Evolutionary conservation across 2,888 invertebrate species (phyloP).

Genomic region (Synanthedon formicaeformis): DNA sequence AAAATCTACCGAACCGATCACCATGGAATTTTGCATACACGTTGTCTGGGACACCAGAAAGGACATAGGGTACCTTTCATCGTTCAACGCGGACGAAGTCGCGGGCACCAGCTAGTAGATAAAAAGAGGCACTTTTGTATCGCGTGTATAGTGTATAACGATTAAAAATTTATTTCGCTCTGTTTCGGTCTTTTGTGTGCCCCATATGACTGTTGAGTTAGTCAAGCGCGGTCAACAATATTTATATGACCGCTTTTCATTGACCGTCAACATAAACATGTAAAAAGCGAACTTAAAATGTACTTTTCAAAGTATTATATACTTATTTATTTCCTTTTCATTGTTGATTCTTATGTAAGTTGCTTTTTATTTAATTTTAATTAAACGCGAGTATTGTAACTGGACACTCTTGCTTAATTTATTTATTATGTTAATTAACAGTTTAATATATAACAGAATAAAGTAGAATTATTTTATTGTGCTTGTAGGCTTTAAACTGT

Average conservation of each 20-base stretch:
- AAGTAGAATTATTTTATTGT: background rate
- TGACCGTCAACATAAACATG: slow-evolving; percentile 18
- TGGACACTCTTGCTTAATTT: too few relatives aligned
- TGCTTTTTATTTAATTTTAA: background rate
- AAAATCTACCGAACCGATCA: too few relatives aligned
- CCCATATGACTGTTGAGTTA: slow-evolving; percentile 10
- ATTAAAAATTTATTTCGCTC: background rate
- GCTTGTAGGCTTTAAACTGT: slow-evolving; percentile 65
- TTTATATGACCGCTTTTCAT: slow-evolving; percentile 20
- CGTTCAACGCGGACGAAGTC: background rate
- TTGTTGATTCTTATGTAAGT: slow-evolving; percentile 35
- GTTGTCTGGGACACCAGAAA: too few relatives aligned
- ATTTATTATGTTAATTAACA: too few relatives aligned
- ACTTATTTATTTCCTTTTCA: slow-evolving; percentile 24
- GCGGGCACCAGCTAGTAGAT: too few relatives aligned
- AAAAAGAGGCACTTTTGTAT: background rate
- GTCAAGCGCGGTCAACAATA: slow-evolving; percentile 32
- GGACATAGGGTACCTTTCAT: too few relatives aligned
- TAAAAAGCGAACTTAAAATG: slow-evolving; percentile 24
- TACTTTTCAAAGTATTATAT: slow-evolving; percentile 22
- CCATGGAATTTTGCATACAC: too few relatives aligned
- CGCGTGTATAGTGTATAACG: background rate
- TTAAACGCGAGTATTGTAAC: background rate
- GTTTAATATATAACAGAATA: background rate
- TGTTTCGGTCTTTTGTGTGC: background rate